Evolutionary conservation across 1,140 invertebrate species (phyloP).

Genomic region (Cydia pomonella): DNA sequence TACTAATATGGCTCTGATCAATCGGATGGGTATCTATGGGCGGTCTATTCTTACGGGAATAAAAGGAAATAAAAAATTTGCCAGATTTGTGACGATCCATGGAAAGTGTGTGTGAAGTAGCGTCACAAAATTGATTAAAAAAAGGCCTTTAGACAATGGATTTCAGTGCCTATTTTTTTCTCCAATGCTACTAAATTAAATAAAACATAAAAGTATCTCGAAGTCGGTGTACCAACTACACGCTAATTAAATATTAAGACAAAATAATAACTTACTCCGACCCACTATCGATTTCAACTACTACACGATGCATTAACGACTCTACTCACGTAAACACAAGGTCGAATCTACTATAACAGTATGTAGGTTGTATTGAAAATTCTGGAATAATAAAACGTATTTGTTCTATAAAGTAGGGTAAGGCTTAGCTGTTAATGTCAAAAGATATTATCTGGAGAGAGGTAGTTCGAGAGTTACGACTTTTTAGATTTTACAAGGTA

Average conservation of each 20-base stretch:
- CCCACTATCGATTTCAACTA: background rate
- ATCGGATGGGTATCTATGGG: too few species aligned
- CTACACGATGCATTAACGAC: background rate
- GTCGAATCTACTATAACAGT: background rate
- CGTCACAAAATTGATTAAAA: background rate
- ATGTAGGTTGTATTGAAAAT: background rate
- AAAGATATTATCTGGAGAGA: background rate
- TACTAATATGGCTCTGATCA: too few species aligned
- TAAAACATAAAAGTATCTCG: background rate
- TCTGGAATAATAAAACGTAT: slow-evolving; percentile 22
- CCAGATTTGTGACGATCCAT: too few species aligned
- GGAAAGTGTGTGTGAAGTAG: too few species aligned
- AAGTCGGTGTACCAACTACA: background rate
- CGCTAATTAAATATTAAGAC: slow-evolving; percentile 21
- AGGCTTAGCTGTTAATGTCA: background rate
- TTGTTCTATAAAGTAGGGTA: slow-evolving; percentile 26
- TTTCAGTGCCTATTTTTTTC: background rate
- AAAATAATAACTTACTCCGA: slow-evolving; percentile 23
- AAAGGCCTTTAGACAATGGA: background rate
- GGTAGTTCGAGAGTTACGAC: background rate
- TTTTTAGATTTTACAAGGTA: background rate
- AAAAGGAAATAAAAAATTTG: too few species aligned
- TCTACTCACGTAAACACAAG: background rate
- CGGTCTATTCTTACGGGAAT: too few species aligned
- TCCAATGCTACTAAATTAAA: background rate